Evolutionary conservation across 1,140 invertebrate species (phyloP), one percentile per base, ranked within the genome.

Genomic region (Drosophila mauritiana): DNA sequence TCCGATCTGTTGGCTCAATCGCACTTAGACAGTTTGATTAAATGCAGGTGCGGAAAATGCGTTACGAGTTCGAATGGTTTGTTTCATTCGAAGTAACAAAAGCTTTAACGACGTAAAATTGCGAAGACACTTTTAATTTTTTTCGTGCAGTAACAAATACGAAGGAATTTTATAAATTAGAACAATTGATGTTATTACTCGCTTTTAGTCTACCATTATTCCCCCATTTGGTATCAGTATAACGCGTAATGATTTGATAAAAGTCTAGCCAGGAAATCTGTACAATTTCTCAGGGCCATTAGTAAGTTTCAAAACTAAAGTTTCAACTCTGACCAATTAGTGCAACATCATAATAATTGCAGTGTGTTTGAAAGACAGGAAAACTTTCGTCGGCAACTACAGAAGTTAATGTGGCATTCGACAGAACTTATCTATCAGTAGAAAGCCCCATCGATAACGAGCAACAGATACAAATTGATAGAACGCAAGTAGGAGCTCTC

Each of bases 381-480:
- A 36, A 70, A 40, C 59, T 77, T 68, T 53, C 56, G 42, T 20
- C 36, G 15, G 17, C 17, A 20, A 34, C 40, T 52, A 40, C 52
- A 53, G 36, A 67, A 53, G 17, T 46, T 67, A 42, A 56, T 40
- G 55, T 45, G 31, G 57, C 65, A 42, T 43, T 51, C 20, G 62
- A 56, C 49, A 57, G 52, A 48, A 68, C 36, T 45, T 78, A 69
- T 69, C 63, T 68, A 74, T 62, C 63, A 57, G 56, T 31, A 51
- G 52, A 59, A 31, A 8, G 6, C 11, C 15, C 15, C 40, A 51
- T 42, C 53, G 53, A 79, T 48, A 80, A 59, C 56, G 31, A 40
- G 58, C 49, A 57, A 53, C 51, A 49, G 40, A 36, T 37, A 43
- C 53, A 64, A 64, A 52, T 68, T 52, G 15, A 31, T 10, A 34